Conservation (phyloP, 1,140 invertebrate genomes). For the Marisa cornuarietis region DNA sequence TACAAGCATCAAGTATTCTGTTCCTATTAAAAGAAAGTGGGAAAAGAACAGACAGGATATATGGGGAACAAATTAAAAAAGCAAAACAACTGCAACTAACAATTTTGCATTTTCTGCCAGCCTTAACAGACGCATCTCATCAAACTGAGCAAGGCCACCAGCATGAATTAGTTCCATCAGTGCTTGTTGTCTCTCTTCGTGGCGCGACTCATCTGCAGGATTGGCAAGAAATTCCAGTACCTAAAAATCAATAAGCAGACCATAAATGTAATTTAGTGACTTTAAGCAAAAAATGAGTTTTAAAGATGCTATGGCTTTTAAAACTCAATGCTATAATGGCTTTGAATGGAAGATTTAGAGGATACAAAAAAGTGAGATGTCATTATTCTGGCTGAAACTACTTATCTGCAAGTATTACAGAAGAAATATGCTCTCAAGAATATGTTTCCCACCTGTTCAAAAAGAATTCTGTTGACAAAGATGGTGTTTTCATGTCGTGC, state of each 20-base stretch:
- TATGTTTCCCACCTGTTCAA: slow-evolving; percentile 68
- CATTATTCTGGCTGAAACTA: background rate
- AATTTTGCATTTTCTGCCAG: slow-evolving; percentile 75
- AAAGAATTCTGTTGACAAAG: slow-evolving; percentile 69
- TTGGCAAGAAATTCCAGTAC: slow-evolving; percentile 66
- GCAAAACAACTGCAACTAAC: slow-evolving; percentile 66
- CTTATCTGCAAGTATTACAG: background rate
- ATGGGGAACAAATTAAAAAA: slow-evolving; percentile 7
- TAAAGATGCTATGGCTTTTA: no score
- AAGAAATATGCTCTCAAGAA: no score
- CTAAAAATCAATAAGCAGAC: slow-evolving; percentile 28
- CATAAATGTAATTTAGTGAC: background rate
- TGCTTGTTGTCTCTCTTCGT: slow-evolving; percentile 82
- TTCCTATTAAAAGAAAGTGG: background rate
- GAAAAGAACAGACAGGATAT: background rate
- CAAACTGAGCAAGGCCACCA: slow-evolving; percentile 75
- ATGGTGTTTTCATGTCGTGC: slow-evolving; percentile 68
- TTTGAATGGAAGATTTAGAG: no score
- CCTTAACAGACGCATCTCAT: slow-evolving; percentile 70
- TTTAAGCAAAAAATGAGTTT: background rate
- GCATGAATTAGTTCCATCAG: slow-evolving; percentile 80
- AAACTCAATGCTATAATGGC: no score
- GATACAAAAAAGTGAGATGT: no score
- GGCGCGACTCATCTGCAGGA: slow-evolving; percentile 68
- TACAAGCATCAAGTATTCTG: background rate